A percentile compares a stretch with the other conserved stretches of the same genome.
Conservation (phyloP, 2,797 vertebrate genomes). For the Hydrolagus colliei region DNA sequence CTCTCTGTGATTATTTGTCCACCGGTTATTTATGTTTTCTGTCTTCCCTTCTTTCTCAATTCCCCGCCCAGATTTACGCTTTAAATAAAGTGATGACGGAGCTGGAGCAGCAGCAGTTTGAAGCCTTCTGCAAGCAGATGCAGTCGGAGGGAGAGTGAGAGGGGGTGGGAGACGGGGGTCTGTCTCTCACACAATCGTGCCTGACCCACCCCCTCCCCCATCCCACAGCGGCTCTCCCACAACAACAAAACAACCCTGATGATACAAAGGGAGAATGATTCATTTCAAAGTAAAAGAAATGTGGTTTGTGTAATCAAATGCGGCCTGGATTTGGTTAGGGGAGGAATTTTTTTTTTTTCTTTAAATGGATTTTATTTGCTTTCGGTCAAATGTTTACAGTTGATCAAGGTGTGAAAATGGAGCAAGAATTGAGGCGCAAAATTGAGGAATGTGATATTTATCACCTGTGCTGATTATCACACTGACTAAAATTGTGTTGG, state of each 20-base stretch:
- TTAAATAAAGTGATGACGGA: constrained; percentile 94
- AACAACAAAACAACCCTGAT: background rate
- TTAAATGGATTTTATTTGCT: background rate
- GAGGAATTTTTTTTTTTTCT: too few relatives aligned
- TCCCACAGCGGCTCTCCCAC: background rate
- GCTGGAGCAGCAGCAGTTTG: constrained; percentile 92
- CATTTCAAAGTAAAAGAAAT: background rate
- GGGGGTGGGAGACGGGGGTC: too few relatives aligned
- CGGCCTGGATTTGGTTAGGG: too few relatives aligned
- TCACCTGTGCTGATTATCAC: too few relatives aligned
- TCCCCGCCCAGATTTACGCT: constrained; percentile 74
- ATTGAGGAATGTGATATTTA: too few relatives aligned
- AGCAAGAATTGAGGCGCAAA: too few relatives aligned
- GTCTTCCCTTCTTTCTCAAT: background rate
- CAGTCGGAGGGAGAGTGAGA: constrained; percentile 71
- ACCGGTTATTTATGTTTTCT: too few relatives aligned
- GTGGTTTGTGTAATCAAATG: background rate
- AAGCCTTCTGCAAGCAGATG: constrained; percentile 93
- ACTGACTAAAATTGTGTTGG: too few relatives aligned
- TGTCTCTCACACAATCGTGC: too few relatives aligned
- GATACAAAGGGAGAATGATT: background rate
- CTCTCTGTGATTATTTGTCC: too few relatives aligned
- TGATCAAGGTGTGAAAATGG: too few relatives aligned
- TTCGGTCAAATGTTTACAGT: background rate
- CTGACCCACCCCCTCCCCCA: too few relatives aligned